Evolutionary conservation across 2,888 invertebrate genomes (phyloP).

Genomic region (Quadroppia sp.): DNA sequence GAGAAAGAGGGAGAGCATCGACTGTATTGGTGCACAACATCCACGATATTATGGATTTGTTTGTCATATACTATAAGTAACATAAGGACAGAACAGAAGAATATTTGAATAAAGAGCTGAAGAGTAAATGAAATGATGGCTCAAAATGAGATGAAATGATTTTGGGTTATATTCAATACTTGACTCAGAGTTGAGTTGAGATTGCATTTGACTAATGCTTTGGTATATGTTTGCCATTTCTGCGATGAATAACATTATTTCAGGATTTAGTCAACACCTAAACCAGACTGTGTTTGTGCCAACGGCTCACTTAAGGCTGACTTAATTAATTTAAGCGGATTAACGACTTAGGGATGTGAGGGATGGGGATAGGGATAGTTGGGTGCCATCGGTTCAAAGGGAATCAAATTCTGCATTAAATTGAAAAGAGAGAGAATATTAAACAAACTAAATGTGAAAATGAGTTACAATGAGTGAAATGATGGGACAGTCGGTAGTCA

Average conservation of each 20-base stretch:
- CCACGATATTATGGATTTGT: constrained; percentile 2
- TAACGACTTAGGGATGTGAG: constrained; percentile 27
- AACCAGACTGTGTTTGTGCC: constrained; percentile 17
- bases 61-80: not conserved
- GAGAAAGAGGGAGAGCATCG: constrained; percentile 16
- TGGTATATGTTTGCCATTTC: constrained; percentile 14
- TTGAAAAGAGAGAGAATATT: not conserved
- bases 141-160: constrained; percentile 29
- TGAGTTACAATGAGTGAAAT: not conserved
- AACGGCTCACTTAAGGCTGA: constrained; percentile 34
- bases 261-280: constrained; percentile 17
- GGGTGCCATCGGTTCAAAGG: not conserved
- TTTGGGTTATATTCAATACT: constrained; percentile 2
- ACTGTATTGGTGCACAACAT: not conserved
- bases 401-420: not conserved
- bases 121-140: constrained; percentile 30
- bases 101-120: constrained; percentile 29
- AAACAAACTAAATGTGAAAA: constrained; percentile 13
- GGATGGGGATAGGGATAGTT: not conserved
- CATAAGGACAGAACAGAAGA: constrained; percentile 22
- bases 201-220: constrained; percentile 29
- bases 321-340: constrained; percentile 40
- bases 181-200: constrained; percentile 21
- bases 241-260: constrained; percentile 29
- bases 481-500: not conserved